A percentile compares a stretch with the other conserved stretches of the same genome.
Conservation (phyloP, 2,888 invertebrate species). For the Chrysolina haemoptera region DNA sequence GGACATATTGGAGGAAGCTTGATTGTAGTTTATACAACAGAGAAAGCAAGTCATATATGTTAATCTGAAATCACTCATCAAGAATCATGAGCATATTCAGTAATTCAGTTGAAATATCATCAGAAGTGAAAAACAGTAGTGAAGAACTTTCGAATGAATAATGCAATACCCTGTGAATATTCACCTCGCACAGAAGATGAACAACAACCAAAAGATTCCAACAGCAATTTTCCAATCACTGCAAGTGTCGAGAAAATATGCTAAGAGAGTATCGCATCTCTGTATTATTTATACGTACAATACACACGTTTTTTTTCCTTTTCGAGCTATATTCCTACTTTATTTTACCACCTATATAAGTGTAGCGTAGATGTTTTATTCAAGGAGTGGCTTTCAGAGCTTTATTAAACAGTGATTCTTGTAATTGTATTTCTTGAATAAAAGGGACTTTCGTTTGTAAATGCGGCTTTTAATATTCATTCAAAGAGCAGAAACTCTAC, state of each 20-base stretch:
- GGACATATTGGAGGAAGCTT: too few species aligned
- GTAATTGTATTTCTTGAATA: constrained; percentile 27
- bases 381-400: constrained; percentile 18
- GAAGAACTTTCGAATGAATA: neutral
- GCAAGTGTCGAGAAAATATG: constrained; percentile 16
- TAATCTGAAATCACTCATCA: too few species aligned
- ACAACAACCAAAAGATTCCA: neutral
- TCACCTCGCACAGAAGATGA: neutral
- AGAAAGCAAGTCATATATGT: too few species aligned
- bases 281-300: constrained; percentile 21
- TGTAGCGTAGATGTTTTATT: constrained; percentile 28
- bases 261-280: constrained; percentile 14
- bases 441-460: constrained; percentile 5
- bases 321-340: constrained; percentile 27
- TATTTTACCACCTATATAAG: constrained; percentile 28
- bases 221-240: constrained; percentile 10
- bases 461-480: constrained; percentile 22
- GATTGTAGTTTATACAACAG: too few species aligned
- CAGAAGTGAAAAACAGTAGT: neutral
- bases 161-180: constrained; percentile 5
- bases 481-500: constrained; percentile 18
- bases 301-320: constrained; percentile 19
- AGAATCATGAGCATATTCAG: too few species aligned
- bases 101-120: too few species aligned
- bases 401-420: constrained; percentile 26